Base-by-base conservation (phyloP, 2,797 vertebrate species). In the Schizopygopsis malacanthus region DNA sequence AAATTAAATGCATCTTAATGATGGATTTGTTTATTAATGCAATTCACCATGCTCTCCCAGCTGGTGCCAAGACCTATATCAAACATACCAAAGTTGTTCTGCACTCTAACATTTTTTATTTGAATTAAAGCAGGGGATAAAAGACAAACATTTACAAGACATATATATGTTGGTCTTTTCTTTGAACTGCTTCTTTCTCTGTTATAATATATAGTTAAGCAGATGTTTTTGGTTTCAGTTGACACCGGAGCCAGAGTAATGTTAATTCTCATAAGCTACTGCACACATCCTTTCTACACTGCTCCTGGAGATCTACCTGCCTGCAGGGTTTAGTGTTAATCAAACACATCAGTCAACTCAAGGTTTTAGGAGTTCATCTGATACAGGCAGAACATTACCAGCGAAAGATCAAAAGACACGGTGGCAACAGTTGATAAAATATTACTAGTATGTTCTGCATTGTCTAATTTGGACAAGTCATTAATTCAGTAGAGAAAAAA, bases 191-290 rank as follows among this genome's bases (percentile, higher is more conserved):
- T 18, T 37, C 65, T 37, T 69, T 69, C 7, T 69, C 33, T 10
- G 1, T 69, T 18, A 69, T 69, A 16, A 69, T 47, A 15, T 73
- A 47, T 4, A 25, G 43, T 73, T 73, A 16, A 8, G 12, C n/a
- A 73, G 13, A 16, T 73, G n/a, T 73, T 73, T 73, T 73, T 28
- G n/a, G 45, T 73, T 73, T 50, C 13, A 73, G 69, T 20, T 71
- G 20, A 73, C 15, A 50, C 16, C n/a, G 47, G 71, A 47, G 43
- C 10, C n/a, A 73, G 71, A 47, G 43, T 2, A 13, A 73, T 73
- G 13, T 71, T 71, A n/a, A 41, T 69, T 10, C 28, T 37, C 63
- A 67, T 67, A 15, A 67, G 37, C 16, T 25, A 7, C 41, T 45
- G 12, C 43, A 73, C n/a, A 2, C n/a, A 50, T 28, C 1, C 28